phyloP scores from a whole-genome alignment of 2,797 vertebrate species.

The Pangasius larnaudii region DNA sequence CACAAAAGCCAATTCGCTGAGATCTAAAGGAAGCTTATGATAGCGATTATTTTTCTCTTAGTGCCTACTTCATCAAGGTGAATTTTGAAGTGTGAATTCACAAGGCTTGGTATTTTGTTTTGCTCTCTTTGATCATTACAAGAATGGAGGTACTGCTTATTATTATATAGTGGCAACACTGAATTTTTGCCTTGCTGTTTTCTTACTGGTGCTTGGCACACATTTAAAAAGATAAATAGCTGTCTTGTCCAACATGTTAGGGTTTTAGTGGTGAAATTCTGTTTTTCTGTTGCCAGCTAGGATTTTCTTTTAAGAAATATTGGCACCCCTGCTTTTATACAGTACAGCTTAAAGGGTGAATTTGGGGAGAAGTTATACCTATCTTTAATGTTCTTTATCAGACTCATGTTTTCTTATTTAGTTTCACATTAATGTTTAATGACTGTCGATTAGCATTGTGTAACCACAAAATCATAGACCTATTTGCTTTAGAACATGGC shows the following conservation, averaged over 20 bases:
- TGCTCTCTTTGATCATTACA: not conserved
- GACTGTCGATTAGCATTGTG: not conserved
- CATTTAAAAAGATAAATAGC: not conserved
- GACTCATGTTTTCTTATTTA: not conserved
- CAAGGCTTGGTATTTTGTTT: not conserved
- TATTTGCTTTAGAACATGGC: not conserved
- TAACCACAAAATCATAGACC: not conserved
- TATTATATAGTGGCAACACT: not conserved
- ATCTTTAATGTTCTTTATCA: not conserved
- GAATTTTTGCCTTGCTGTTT: not conserved
- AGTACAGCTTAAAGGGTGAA: not conserved
- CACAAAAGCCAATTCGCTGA: not conserved
- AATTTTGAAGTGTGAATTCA: not conserved
- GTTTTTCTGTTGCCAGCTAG: not conserved
- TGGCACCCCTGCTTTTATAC: not conserved
- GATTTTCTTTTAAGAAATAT: not conserved
- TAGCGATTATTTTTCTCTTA: not conserved
- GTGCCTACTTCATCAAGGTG: not conserved
- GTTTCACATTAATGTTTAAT: not conserved
- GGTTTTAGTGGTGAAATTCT: not conserved
- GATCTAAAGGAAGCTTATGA: not conserved
- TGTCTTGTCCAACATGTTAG: not conserved
- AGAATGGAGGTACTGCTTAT: not conserved
- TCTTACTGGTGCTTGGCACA: not conserved
- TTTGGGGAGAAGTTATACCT: not conserved